A percentile compares a stretch with the other conserved stretches of the same genome.
Conservation (phyloP, 2,797 vertebrate genomes). For the Kryptopterus vitreolus region DNA sequence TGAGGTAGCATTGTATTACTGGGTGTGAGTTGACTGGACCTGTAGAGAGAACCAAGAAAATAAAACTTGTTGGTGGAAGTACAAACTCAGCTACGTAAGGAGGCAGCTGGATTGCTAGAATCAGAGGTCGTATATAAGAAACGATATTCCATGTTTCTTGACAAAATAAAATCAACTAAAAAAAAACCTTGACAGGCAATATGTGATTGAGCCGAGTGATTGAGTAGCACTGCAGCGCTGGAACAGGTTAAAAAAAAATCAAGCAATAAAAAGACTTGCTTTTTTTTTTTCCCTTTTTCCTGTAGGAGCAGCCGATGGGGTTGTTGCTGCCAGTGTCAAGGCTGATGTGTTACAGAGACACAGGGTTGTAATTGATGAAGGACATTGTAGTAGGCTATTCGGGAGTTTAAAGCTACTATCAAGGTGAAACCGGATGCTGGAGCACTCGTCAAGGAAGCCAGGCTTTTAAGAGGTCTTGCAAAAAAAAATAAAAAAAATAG, state of each 20-base stretch:
- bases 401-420: neutral
- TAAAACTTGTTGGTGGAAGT: neutral
- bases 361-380: slow-evolving; percentile 1
- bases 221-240: neutral
- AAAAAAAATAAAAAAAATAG: neutral
- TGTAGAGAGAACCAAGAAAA: neutral
- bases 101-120: neutral
- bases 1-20: neutral
- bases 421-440: neutral
- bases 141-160: neutral
- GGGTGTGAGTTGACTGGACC: neutral
- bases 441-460: neutral
- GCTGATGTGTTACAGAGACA: slow-evolving; percentile 10
- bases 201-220: neutral
- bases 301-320: neutral
- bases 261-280: neutral
- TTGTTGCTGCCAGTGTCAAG: neutral
- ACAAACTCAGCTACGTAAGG: neutral
- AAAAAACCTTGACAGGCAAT: neutral
- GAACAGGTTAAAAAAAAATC: slow-evolving; percentile 11
- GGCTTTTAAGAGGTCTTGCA: neutral
- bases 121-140: neutral
- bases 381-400: neutral
- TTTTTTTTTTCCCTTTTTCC: neutral
- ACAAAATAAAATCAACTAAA: neutral